These are phyloP conservation scores for Stegophylla sp. DNA, from an alignment of 2,888 invertebrate species.

Conservation along the genomic window DNA sequence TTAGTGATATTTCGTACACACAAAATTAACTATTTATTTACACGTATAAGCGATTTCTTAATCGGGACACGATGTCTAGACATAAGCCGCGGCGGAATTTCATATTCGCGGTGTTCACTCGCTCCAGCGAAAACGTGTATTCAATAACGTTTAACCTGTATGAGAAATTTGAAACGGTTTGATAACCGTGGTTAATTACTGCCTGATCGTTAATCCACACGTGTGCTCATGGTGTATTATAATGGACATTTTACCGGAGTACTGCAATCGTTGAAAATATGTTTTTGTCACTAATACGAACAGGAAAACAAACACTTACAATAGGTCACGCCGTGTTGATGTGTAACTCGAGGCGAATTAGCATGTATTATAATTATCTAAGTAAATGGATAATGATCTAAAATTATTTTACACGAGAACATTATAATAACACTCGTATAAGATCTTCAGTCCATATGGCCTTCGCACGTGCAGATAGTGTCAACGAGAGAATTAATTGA, in stretches of 20 bases:
- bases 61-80: slow-evolving; percentile 29
- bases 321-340: background rate
- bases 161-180: background rate
- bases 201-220: background rate
- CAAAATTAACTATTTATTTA: background rate
- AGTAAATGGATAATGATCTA: no score
- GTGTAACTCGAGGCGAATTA: background rate
- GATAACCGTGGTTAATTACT: background rate
- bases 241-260: background rate
- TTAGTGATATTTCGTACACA: background rate
- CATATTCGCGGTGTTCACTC: background rate
- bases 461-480: no score
- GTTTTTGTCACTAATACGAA: background rate
- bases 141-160: background rate
- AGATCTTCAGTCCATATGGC: no score
- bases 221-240: background rate
- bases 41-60: background rate
- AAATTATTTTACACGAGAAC: no score
- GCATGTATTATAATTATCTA: no score
- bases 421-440: no score
- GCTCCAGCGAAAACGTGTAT: no score
- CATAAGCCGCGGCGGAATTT: slow-evolving; percentile 1
- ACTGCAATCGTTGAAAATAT: no score
- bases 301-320: background rate
- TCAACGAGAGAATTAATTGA: no score